Evolutionary conservation across 2,888 invertebrate genomes (phyloP).

Genomic region (Agrypnus murinus): DNA sequence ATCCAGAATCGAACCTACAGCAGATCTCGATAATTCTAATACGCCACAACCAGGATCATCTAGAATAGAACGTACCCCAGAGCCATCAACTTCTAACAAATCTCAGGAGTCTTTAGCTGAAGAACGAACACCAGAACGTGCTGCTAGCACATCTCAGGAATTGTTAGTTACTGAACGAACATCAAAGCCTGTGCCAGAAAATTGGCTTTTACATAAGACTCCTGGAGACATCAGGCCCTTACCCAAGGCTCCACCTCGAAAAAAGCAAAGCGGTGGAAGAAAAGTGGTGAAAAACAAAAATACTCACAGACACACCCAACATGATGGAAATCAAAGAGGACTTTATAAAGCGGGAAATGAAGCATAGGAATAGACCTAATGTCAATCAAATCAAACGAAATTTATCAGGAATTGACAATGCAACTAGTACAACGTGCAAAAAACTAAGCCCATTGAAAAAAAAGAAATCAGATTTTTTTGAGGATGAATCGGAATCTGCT

Average conservation of each 20-base stretch:
- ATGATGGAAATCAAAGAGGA: slow-evolving; percentile 20
- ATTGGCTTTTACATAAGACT: slow-evolving; percentile 7
- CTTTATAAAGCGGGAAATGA: slow-evolving; percentile 25
- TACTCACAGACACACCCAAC: slow-evolving; percentile 15
- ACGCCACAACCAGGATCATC: too few relatives aligned
- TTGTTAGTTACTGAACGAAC: too few relatives aligned
- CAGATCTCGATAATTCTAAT: too few relatives aligned
- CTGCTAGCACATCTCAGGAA: too few relatives aligned
- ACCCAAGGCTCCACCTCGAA: slow-evolving; percentile 1
- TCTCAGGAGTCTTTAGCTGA: too few relatives aligned
- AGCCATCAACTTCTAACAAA: too few relatives aligned
- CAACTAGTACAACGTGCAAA: slow-evolving; percentile 27
- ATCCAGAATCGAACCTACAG: not conserved
- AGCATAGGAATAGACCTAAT: not conserved
- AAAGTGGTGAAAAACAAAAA: not conserved
- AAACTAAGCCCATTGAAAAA: slow-evolving; percentile 19
- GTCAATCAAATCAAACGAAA: slow-evolving; percentile 19
- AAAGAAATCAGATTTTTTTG: slow-evolving; percentile 15
- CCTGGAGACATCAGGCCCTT: not conserved
- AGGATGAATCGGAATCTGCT: slow-evolving; percentile 20
- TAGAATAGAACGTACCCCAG: too few relatives aligned
- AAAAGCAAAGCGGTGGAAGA: not conserved
- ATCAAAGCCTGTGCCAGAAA: too few relatives aligned
- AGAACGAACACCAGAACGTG: too few relatives aligned
- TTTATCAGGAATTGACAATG: slow-evolving; percentile 22